Base-by-base conservation (phyloP, 2,113 vertebrate genomes). In the Erythrocebus patas region DNA sequence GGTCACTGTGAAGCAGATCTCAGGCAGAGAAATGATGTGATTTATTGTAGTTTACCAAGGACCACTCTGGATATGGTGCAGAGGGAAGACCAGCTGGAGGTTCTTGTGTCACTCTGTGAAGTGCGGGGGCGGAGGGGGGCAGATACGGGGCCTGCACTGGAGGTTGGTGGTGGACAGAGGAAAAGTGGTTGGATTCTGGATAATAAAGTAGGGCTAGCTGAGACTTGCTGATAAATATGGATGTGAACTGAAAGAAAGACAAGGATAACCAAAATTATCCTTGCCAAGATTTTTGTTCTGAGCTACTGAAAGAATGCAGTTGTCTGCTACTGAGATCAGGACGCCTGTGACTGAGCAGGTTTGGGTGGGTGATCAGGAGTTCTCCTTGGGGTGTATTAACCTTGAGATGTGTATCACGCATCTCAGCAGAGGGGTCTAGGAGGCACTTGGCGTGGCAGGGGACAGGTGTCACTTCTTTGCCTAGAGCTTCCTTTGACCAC, bases 401-500 rank as follows among this genome's bases (percentile, higher is more conserved):
- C 38, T 40, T 64, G 45, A 38, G 75, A 55, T 57, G 13, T 22
- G 17, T 52, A 20, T 43, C 30, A 73, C 30, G 23, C 30, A 2
- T 17, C 64, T 20, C 48, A 45, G 72, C 22, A 85, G 61, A 91
- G 20, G 66, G 82, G 35, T 40, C 52, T 12, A 59, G 50, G 45
- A 59, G 79, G 52, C 45, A 6, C 8, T n/a, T 52, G 30, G 59
- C 16, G 1, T 25, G n/a, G 4, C 14, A 76, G 57, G 48, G 18
- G 14, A 30, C 22, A 59, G 73, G 7, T 4, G 0, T 38, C 7
- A 6, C 27, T 17, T 72, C 38, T 10, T 35, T 16, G 6, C 12
- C 61, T 43, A 40, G 8, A 32, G 27, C 23, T 64, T 35, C 10
- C 22, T 64, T 64, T 59, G 25, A 4, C 79, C 99, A 99, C 97